Percentiles rank a stretch among this genome's conserved stretches.
phyloP scores from a whole-genome alignment of 2,888 invertebrate species.

The Andrena camellia region DNA sequence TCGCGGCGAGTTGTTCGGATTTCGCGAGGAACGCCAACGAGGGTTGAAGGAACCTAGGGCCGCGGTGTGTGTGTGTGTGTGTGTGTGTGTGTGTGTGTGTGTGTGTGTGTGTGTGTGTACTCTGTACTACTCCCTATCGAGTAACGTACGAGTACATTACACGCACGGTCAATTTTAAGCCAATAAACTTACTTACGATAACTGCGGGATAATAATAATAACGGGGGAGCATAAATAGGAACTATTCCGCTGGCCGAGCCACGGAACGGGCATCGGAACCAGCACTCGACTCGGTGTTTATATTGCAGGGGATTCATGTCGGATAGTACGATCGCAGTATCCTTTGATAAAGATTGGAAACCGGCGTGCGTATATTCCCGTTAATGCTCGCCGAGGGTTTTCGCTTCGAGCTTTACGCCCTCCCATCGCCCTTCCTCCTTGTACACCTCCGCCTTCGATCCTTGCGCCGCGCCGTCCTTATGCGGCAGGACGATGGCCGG shows the following conservation, averaged over 20 bases:
- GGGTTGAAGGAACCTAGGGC: constrained; percentile 22
- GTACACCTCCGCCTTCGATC: background rate
- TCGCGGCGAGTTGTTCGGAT: constrained; percentile 6
- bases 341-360: constrained; percentile 64
- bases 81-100: no score
- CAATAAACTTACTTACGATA: constrained; percentile 55
- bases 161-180: constrained; percentile 54
- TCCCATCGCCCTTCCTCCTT: background rate
- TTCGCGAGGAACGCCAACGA: background rate
- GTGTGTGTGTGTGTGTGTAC: no score
- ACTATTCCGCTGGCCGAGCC: constrained; percentile 32
- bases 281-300: constrained; percentile 32
- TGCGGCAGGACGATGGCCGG: constrained; percentile 39
- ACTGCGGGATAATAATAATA: constrained; percentile 51
- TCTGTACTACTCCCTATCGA: constrained; percentile 7
- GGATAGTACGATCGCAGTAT: constrained; percentile 48
- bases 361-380: constrained; percentile 56
- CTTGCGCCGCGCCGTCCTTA: constrained; percentile 23
- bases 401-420: constrained; percentile 56
- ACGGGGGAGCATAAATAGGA: constrained; percentile 36
- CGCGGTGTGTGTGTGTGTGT: background rate
- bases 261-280: constrained; percentile 19
- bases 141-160: constrained; percentile 53
- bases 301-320: constrained; percentile 40
- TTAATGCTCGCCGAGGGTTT: constrained; percentile 57